These are phyloP conservation scores for Lottia scabra DNA, from an alignment of 2,888 invertebrate genomes.

Conservation along the genomic window DNA sequence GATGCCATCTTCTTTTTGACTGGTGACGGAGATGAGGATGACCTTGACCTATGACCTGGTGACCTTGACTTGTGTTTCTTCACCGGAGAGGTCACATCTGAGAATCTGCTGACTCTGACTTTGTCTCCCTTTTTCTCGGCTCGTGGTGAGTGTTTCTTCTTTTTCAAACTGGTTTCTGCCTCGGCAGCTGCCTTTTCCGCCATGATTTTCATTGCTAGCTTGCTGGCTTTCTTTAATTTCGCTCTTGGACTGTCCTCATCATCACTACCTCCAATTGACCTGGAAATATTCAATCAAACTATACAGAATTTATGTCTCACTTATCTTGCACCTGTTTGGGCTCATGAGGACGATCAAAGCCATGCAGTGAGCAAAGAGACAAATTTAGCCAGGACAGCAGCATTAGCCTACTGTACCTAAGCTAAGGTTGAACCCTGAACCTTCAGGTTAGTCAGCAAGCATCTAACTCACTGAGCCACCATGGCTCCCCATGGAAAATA, in stretches of 20 bases:
- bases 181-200: conserved; percentile 12
- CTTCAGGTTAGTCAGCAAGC: too few species aligned
- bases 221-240: conserved; percentile 42
- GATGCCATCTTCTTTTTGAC: conserved; percentile 35
- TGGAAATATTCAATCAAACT: too few species aligned
- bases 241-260: neutral
- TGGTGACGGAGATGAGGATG: conserved; percentile 35
- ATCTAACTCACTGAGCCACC: too few species aligned
- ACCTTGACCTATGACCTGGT: conserved; percentile 29
- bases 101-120: neutral
- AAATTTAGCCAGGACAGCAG: too few species aligned
- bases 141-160: conserved; percentile 28
- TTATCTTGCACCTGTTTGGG: too few species aligned
- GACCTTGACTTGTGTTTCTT: conserved; percentile 25
- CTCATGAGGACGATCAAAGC: too few species aligned
- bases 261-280: neutral
- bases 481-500: too few species aligned
- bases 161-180: neutral
- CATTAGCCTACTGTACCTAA: too few species aligned
- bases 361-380: too few species aligned
- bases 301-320: too few species aligned
- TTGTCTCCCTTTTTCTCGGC: conserved; percentile 16
- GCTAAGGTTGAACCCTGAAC: too few species aligned
- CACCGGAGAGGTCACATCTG: conserved; percentile 17
- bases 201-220: conserved; percentile 21